phyloP scores from a whole-genome alignment of 2,888 invertebrate genomes.

The Hypomecis atomaria region DNA sequence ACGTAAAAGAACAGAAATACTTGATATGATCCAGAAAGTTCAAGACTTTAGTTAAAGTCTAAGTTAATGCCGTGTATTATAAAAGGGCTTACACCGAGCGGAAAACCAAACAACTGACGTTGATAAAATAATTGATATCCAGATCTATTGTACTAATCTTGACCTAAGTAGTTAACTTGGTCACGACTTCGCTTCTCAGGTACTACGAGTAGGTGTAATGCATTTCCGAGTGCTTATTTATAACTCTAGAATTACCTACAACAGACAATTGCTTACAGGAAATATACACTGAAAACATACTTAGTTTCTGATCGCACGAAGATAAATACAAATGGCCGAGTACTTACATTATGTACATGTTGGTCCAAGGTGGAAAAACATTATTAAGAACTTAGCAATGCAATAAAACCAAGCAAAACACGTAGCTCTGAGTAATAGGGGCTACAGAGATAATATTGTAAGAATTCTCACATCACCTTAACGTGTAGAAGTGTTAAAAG shows the following conservation, averaged over 20 bases:
- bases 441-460: neutral
- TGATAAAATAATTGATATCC: no score
- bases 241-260: neutral
- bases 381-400: conserved; percentile 8
- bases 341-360: conserved; percentile 1
- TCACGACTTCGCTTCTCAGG: conserved; percentile 9
- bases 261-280: conserved; percentile 15
- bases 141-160: no score
- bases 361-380: conserved; percentile 22
- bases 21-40: no score
- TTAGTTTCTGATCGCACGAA: conserved; percentile 13
- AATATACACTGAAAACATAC: conserved; percentile 21
- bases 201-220: conserved; percentile 2
- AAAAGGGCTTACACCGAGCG: no score
- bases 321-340: conserved; percentile 9
- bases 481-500: conserved; percentile 1
- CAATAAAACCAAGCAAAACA: conserved; percentile 17
- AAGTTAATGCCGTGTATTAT: no score
- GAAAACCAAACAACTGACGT: no score
- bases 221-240: conserved; percentile 16
- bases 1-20: no score
- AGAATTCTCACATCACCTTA: neutral
- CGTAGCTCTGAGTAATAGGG: conserved; percentile 12
- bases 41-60: no score
- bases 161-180: neutral